phyloP scores from a whole-genome alignment of 2,797 vertebrate species.

The Tarsius wallacei region DNA sequence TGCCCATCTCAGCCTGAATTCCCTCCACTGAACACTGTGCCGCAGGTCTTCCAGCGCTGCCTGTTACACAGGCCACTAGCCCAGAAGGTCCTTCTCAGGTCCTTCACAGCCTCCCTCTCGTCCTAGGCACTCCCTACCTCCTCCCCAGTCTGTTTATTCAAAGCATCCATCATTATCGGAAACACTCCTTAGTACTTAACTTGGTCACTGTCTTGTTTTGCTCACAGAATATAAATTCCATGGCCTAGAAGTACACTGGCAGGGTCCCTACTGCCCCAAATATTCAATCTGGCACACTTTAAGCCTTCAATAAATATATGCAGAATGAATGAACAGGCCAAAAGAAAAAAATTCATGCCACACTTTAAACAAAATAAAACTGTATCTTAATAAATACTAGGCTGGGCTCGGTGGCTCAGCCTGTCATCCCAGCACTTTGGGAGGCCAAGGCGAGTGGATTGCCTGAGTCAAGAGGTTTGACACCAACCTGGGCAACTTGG shows the following conservation, averaged over 20 bases:
- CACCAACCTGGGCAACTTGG: too few relatives aligned
- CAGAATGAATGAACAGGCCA: conserved; percentile 7
- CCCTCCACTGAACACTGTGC: not conserved
- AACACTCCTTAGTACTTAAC: not conserved
- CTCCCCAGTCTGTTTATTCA: not conserved
- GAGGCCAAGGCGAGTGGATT: too few relatives aligned
- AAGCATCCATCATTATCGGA: conserved; percentile 22
- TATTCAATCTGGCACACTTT: not conserved
- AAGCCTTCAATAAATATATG: not conserved
- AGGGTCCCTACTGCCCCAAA: conserved; percentile 8
- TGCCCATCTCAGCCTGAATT: not conserved
- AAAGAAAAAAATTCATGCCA: conserved; percentile 51
- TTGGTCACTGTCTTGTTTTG: conserved; percentile 19
- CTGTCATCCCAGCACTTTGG: too few relatives aligned
- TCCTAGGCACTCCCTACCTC: not conserved
- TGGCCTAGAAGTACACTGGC: conserved; percentile 34
- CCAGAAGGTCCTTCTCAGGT: not conserved
- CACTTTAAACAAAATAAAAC: conserved; percentile 59
- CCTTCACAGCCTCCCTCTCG: not conserved
- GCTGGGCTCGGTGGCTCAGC: too few relatives aligned
- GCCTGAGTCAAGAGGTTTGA: too few relatives aligned
- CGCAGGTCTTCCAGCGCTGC: not conserved
- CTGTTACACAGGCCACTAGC: not conserved
- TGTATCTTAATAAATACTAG: conserved; percentile 33
- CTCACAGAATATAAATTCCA: conserved; percentile 22